Evolutionary conservation across 2,888 invertebrate genomes (phyloP).

Genomic region (Pseudococcus viburni): DNA sequence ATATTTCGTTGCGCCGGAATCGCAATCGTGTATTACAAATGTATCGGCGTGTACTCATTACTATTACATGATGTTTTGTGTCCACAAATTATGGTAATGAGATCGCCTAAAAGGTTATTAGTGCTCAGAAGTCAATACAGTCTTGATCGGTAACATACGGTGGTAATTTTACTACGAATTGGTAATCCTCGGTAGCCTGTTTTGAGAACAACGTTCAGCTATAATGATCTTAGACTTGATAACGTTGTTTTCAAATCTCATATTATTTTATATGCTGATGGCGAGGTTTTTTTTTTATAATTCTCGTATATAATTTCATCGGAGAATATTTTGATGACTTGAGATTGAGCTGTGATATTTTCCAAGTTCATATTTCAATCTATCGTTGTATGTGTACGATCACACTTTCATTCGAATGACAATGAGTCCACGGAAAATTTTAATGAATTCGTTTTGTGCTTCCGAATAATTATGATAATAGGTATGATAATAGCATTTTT

Average conservation of each 20-base stretch:
- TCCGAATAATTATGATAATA: too few species aligned
- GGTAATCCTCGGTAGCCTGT: not conserved
- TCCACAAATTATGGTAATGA: conserved; percentile 29
- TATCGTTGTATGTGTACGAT: too few species aligned
- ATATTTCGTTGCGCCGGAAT: not conserved
- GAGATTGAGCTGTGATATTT: too few species aligned
- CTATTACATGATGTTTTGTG: not conserved
- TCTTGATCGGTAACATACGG: not conserved
- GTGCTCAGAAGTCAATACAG: not conserved
- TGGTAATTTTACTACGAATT: not conserved
- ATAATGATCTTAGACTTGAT: not conserved
- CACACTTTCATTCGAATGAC: too few species aligned
- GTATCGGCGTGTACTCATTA: not conserved
- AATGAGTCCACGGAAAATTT: too few species aligned
- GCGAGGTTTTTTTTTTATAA: not conserved
- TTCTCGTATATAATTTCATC: too few species aligned
- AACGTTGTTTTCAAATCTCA: not conserved
- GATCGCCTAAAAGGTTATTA: not conserved
- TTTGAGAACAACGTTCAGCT: not conserved
- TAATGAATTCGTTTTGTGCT: too few species aligned
- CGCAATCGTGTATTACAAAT: not conserved
- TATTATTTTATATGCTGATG: not conserved
- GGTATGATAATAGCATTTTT: too few species aligned
- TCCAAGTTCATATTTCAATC: too few species aligned
- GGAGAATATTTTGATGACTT: too few species aligned